Evolutionary conservation across 53 echinoderm and acorn worm species (phyloP), one percentile per base, ranked within the genome.

Genomic region (Holothuria leucospilota): DNA sequence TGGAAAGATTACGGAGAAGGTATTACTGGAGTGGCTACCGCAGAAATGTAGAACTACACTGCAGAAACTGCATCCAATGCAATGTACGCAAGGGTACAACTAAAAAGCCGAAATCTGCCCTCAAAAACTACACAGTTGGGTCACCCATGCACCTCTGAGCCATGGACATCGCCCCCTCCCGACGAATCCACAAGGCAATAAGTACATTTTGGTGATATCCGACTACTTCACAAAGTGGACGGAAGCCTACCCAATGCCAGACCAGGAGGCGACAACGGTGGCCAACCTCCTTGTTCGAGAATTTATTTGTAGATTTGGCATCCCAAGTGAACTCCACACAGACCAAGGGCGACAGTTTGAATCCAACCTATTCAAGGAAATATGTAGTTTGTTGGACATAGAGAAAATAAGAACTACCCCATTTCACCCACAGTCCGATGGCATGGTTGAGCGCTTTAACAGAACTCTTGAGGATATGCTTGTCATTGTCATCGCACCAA

Each of bases 371-470:
- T 72, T 88, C 38, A 15, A 20, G 29, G 68, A 82, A 51, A 13
- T 87, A 27, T 82, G 88, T 41, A 58, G 27, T 2, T 21, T n/a
- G 16, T 49, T 88, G 5, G 82, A 78, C 18, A 82, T 82, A 4
- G 21, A 81, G 2, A 88, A 88, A 64, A 88, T 53, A 8, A 39
- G 88, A 9, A 82, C 88, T 4, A 88, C 67, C 4, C 88, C 88
- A 30, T 88, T 83, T 82, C 56, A 92, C 89, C 53, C 29, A 51
- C 18, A 92, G n/a, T n/a, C n/a, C n/a, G n/a, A n/a, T n/a, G n/a
- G n/a, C n/a, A n/a, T n/a, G n/a, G n/a, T n/a, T n/a, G n/a, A n/a
- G n/a, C n/a, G n/a, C n/a, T n/a, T n/a, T n/a, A n/a, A n/a, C n/a
- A n/a, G n/a, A n/a, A n/a, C 89, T 4, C 62, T 92, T 27, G 68